phyloP scores from a whole-genome alignment of 2,797 vertebrate species.

The Scolopax rusticola region DNA sequence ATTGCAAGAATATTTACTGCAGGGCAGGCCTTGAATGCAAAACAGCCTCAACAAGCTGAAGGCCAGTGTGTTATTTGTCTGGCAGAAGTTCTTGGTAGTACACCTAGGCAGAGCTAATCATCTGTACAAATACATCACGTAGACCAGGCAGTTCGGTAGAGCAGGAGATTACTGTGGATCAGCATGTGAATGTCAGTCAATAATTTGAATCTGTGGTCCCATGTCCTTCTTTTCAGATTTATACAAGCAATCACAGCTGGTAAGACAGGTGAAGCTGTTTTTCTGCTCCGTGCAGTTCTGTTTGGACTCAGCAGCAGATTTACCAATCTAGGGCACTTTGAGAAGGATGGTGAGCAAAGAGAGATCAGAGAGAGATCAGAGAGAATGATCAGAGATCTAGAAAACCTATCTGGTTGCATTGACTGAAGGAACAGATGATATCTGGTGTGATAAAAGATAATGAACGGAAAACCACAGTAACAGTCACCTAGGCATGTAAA shows the following conservation, averaged over 20 bases:
- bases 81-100: neutral
- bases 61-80: neutral
- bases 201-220: neutral
- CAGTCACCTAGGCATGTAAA: neutral
- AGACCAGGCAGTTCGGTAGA: neutral
- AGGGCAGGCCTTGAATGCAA: neutral
- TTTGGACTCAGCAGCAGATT: neutral
- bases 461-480: neutral
- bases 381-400: neutral
- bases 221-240: neutral
- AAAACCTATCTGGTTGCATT: neutral
- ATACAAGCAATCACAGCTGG: neutral
- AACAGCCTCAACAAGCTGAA: neutral
- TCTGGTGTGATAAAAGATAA: neutral
- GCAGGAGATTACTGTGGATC: neutral
- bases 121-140: neutral
- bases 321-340: neutral
- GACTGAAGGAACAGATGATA: neutral
- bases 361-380: neutral
- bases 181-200: neutral
- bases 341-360: neutral
- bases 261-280: neutral
- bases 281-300: neutral
- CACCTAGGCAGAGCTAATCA: neutral
- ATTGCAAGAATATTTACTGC: neutral